A percentile compares a stretch with the other conserved stretches of the same genome.
Conservation (phyloP, 2,113 vertebrate genomes). For the Gyps fulvus region DNA sequence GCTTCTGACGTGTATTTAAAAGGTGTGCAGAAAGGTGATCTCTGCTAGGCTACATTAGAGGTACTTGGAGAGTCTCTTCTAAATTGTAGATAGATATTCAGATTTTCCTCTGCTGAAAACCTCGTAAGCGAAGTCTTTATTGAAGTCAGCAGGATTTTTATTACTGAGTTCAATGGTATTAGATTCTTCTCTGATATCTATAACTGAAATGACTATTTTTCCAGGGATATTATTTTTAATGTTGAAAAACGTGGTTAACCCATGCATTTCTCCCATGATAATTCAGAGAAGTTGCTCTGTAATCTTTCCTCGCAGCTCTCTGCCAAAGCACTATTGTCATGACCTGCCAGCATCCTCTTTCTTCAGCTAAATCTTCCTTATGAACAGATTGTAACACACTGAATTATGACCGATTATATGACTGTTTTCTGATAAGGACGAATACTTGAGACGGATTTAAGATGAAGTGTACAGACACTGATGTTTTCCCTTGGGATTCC, state of each 20-base stretch:
- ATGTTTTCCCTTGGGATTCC: constrained; percentile 21
- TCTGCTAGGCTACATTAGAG: background rate
- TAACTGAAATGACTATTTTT: background rate
- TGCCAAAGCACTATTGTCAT: background rate
- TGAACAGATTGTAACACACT: background rate
- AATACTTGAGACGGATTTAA: constrained; percentile 11
- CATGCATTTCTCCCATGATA: background rate
- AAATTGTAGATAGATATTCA: background rate
- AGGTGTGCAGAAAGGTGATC: background rate
- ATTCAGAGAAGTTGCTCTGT: background rate
- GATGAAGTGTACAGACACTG: background rate
- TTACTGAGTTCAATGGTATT: background rate
- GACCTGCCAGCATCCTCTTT: background rate
- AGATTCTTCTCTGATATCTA: background rate
- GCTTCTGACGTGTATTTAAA: background rate
- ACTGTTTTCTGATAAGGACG: background rate
- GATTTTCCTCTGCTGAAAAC: background rate
- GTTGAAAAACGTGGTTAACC: background rate
- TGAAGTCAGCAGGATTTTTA: background rate
- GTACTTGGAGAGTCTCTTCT: background rate
- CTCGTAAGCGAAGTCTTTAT: background rate
- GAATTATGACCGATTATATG: background rate
- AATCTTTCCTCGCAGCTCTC: background rate
- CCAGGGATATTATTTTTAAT: background rate
- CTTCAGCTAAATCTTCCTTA: background rate